A percentile compares a stretch with the other conserved stretches of the same genome.
Conservation (phyloP, 2,888 invertebrate genomes). For the Rotaria socialis region DNA sequence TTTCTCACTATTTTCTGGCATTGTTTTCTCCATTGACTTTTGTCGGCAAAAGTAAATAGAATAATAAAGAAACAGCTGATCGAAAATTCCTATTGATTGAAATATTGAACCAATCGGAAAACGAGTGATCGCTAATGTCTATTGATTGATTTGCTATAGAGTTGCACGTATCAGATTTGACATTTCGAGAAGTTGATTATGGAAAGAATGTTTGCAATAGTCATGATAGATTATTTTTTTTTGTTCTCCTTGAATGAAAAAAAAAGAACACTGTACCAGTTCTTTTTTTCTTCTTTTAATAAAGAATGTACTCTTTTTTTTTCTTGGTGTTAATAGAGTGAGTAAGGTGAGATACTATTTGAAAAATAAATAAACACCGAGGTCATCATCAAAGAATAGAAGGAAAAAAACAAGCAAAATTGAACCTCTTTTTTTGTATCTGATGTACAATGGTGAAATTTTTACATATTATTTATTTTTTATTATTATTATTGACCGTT, state of each 20-base stretch:
- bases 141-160: neutral
- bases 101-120: neutral
- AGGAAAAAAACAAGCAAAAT: neutral
- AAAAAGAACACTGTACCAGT: neutral
- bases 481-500: neutral
- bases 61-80: neutral
- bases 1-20: neutral
- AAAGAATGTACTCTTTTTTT: neutral
- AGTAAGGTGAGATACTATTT: no score
- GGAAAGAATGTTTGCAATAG: constrained; percentile 14
- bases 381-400: neutral
- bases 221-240: constrained; percentile 7
- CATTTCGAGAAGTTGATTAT: constrained; percentile 2
- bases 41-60: no score
- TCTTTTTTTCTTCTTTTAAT: neutral
- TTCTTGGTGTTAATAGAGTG: no score
- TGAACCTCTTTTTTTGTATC: neutral
- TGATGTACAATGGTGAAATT: neutral
- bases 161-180: constrained; percentile 21
- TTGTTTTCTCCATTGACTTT: neutral
- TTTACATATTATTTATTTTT: neutral
- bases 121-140: neutral
- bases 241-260: neutral
- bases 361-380: no score
- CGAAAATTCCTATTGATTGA: neutral